Base-by-base conservation (phyloP, 1,140 invertebrate genomes). In the Dermatophagoides farinae region DNA sequence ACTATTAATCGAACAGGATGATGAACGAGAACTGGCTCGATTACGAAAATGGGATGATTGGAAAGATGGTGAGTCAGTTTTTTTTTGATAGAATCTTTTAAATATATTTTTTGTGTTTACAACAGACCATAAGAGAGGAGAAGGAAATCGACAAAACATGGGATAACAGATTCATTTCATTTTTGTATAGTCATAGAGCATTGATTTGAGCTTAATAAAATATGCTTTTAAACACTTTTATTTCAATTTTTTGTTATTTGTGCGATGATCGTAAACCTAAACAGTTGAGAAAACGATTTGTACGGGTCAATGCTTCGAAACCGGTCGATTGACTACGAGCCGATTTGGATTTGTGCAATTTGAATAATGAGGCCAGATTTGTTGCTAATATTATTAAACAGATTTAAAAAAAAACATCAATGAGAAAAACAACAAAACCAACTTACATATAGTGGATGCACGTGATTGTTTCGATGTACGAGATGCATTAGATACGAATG, bases 1-100 rank as follows among this genome's bases (percentile, higher is more conserved):
- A 60, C 84, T 85, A 65, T 68, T 85, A 65, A 78, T 81, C 16
- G 82, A 84, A 9, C 79, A 81, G 66, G 85, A 88, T 71, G 83
- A 89, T 62, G 59, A 70, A 11, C 61, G 67, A 47, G 67, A 57
- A n/a, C 51, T 66, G 20, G 40, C 11, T 22, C 63, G 51, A 49
- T 43, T 50, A 11, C 60, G 66, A 52, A 41, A 62, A 16, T 65
- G 62, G 65, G 65, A 67, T 61, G 65, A 67, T 20, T 67, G 62
- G 62, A 67, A 67, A 58, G 66, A 67, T 44, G 64, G 31, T 31
- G 2, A 31, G 31, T 31, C n/a, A n/a, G n/a, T 31, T 63, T 63
- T 57, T 51, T 1, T n/a, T 46, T 1, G 8, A 31, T 31, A 31
- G 31, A 4, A 31, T 4, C 8, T 8, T 8, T 31, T 31, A 31